Evolutionary conservation across 2,797 vertebrate genomes (phyloP).

Genomic region (Platyrinchus mystaceus): DNA sequence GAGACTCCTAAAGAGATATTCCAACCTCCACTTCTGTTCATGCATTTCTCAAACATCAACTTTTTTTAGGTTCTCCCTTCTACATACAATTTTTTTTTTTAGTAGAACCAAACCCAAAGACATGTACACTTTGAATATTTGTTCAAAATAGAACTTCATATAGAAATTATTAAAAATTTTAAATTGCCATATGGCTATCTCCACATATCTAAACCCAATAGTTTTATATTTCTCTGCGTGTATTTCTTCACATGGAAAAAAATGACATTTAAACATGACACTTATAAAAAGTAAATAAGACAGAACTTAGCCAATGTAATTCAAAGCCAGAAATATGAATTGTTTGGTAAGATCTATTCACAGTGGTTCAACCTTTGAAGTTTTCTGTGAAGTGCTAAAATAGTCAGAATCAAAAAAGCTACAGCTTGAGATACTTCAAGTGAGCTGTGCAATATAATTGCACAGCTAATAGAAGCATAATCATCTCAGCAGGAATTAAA

Average conservation of each 20-base stretch:
- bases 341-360: constrained; percentile 12
- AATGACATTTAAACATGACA: not conserved
- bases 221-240: not conserved
- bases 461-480: constrained; percentile 74
- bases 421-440: constrained; percentile 63
- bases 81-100: not conserved
- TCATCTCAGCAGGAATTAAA: constrained; percentile 70
- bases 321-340: constrained; percentile 4
- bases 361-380: constrained; percentile 49
- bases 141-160: not conserved
- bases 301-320: constrained; percentile 10
- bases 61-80: not conserved
- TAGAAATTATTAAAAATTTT: not conserved
- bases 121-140: not conserved
- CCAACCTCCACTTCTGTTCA: not conserved
- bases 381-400: constrained; percentile 57
- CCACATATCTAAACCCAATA: not conserved
- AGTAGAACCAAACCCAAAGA: not conserved
- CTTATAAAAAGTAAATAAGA: not conserved
- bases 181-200: not conserved
- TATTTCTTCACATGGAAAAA: not conserved
- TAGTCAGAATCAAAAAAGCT: constrained; percentile 59
- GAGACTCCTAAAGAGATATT: not conserved
- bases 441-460: constrained; percentile 69
- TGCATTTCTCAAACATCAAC: not conserved